phyloP scores from a whole-genome alignment of 2,797 vertebrate genomes.

The Remorina albescens region DNA sequence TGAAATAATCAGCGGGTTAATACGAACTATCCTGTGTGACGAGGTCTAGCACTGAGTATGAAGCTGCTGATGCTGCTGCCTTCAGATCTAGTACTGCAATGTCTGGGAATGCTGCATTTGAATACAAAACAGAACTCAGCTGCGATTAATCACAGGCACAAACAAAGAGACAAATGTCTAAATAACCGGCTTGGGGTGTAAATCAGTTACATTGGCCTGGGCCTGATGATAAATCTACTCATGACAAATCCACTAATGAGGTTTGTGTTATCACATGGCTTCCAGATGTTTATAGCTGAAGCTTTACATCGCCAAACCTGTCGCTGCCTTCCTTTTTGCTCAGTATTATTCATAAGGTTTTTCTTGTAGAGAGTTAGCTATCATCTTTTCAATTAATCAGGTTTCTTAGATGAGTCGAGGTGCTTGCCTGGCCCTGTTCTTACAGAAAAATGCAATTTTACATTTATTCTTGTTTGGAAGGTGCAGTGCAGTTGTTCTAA shows the following conservation, averaged over 20 bases:
- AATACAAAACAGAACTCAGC: neutral
- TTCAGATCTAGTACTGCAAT: neutral
- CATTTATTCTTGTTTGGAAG: no score
- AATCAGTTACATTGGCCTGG: neutral
- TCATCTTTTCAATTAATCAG: no score
- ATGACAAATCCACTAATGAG: slow-evolving; percentile 25
- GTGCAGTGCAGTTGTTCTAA: no score
- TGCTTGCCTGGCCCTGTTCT: no score
- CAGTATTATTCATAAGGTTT: no score
- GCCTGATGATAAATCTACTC: slow-evolving; percentile 11
- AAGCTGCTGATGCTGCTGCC: neutral
- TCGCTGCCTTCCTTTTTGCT: neutral
- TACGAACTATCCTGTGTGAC: no score
- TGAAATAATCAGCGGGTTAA: no score
- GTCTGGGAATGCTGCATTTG: neutral
- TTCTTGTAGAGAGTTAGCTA: no score
- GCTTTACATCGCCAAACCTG: neutral
- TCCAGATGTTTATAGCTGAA: slow-evolving; percentile 21
- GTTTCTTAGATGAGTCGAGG: no score
- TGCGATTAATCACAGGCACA: slow-evolving; percentile 1
- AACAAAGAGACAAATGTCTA: slow-evolving; percentile 6
- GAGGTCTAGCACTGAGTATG: neutral
- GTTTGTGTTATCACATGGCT: slow-evolving; percentile 7
- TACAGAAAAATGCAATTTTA: no score
- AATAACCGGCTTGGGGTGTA: neutral